Conservation (phyloP, 2,888 invertebrate genomes). For the Chironomus riparius region DNA sequence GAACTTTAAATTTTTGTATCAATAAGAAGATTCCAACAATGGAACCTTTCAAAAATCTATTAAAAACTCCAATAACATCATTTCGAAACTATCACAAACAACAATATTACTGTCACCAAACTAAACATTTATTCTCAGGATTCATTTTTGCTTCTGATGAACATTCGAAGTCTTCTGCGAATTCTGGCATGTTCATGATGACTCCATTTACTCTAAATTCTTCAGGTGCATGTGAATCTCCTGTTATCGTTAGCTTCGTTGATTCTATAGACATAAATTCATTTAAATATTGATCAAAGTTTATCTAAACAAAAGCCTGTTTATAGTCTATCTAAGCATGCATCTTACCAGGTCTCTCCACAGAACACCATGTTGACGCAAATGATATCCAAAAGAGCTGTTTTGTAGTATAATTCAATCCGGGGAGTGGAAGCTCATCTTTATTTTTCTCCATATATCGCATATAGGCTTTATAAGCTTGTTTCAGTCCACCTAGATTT, state of each 20-base stretch:
- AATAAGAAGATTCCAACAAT: no score
- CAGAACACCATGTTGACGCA: constrained; percentile 19
- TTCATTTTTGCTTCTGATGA: constrained; percentile 8
- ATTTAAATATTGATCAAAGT: no score
- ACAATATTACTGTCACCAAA: not conserved
- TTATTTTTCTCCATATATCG: constrained; percentile 40
- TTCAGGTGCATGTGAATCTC: constrained; percentile 67
- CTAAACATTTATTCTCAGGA: not conserved
- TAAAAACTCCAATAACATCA: no score
- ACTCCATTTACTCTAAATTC: constrained; percentile 70
- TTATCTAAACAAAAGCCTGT: no score
- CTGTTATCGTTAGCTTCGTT: constrained; percentile 67
- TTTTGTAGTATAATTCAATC: not conserved
- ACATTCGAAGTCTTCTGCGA: constrained; percentile 13
- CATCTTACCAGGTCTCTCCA: not conserved
- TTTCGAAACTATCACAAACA: constrained; percentile 36
- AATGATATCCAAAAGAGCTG: constrained; percentile 26
- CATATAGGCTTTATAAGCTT: constrained; percentile 41
- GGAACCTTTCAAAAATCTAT: no score
- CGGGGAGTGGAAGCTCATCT: constrained; percentile 5
- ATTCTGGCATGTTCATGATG: constrained; percentile 11
- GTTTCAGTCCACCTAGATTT: constrained; percentile 47
- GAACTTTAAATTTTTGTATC: no score
- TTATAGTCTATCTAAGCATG: not conserved
- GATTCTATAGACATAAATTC: constrained; percentile 45